phyloP scores from a whole-genome alignment of 64 coral and sea anemone species.

The Orbicella faveolata region DNA sequence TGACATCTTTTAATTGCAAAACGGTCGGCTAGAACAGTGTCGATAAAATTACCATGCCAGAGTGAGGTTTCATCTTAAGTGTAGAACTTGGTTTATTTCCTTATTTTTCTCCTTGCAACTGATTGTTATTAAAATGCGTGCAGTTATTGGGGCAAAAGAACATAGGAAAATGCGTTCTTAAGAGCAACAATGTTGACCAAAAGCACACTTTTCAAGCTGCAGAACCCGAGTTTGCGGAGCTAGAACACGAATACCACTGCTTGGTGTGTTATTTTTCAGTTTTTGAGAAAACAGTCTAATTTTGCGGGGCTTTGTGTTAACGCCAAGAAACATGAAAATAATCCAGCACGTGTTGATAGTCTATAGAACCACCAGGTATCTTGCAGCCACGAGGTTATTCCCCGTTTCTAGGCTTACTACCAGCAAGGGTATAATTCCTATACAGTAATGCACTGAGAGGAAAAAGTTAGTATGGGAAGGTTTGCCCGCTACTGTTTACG shows the following conservation, averaged over 20 bases:
- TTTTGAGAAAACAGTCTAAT: not conserved
- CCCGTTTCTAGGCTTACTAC: not conserved
- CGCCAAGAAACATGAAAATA: not conserved
- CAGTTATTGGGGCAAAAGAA: not conserved
- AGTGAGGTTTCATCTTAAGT: not conserved
- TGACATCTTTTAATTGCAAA: not conserved
- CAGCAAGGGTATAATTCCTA: not conserved
- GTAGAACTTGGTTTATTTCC: not conserved
- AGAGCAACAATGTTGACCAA: no score
- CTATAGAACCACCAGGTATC: constrained; percentile 8
- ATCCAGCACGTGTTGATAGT: not conserved
- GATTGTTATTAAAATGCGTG: no score
- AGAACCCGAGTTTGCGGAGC: not conserved
- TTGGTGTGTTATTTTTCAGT: no score
- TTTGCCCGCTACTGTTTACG: no score
- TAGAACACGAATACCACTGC: no score
- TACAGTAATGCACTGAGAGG: not conserved
- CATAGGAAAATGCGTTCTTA: not conserved
- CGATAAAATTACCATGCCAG: not conserved
- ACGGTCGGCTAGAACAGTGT: not conserved
- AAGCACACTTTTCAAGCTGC: not conserved
- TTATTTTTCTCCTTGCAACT: not conserved
- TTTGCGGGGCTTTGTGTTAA: not conserved
- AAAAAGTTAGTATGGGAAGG: not conserved
- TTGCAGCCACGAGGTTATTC: constrained; percentile 14